Evolutionary conservation across 2,113 vertebrate genomes (phyloP), one percentile per base, ranked within the genome.

Genomic region (Meles meles): DNA sequence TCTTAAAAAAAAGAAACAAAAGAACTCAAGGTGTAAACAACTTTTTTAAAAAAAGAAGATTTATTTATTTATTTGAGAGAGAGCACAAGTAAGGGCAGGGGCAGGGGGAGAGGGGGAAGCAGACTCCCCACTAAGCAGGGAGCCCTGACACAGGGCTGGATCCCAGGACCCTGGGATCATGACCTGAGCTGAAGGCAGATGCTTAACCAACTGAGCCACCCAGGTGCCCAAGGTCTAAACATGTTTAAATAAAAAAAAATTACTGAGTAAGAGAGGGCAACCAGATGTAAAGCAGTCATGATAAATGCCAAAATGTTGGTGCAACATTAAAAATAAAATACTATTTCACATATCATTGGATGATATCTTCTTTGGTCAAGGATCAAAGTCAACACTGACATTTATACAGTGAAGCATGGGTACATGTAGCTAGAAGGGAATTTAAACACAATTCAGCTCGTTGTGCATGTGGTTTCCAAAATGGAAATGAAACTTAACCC

Each of bases 311-410:
- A 97, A 92, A 72, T 29, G 29, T 42, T 81, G 6, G 49, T 3
- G 23, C 25, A 81, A 94, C 39, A 34, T 76, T 84, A 89, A 86
- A 76, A 97, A 76, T n/a, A 92, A 82, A 80, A 81, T 39, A 71
- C 34, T 37, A 71, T 72, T 94, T 94, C 72, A 47, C 61, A 39
- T 42, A n/a, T 29, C 87, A 95, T 29, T 82, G 18, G 57, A 88
- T 81, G 63, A 84, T 31, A 89, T 93, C 57, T 96, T 93, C 92
- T 93, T 92, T 89, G 81, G 83, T 93, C 74, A 79, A 18, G 71
- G 65, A 92, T 34, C 94, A 65, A 88, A 98, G 94, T 96, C 83
- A 91, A 55, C 67, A 91, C 42, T 85, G 74, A 92, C 47, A 88
- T 86, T 93, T 89, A 94, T 15, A 69, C 6, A 23, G 47, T 27